phyloP scores from a whole-genome alignment of 2,888 invertebrate species.

The Microctonus brassicae region DNA sequence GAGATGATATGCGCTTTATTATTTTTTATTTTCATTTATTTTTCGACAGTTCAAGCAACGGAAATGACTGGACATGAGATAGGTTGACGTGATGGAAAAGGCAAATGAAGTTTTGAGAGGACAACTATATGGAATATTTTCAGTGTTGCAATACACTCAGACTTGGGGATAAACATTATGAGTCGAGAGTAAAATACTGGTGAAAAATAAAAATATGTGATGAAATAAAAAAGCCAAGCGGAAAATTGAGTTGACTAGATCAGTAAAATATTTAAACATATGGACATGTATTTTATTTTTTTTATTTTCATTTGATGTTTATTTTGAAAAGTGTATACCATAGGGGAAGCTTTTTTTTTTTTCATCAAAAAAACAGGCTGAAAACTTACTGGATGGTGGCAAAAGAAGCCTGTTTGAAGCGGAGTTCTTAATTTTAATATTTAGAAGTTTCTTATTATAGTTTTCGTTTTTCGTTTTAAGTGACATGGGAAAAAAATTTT shows the following conservation, averaged over 20 bases:
- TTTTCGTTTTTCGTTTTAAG: too few relatives aligned
- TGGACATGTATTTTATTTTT: not conserved
- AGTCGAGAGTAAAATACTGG: slow-evolving; percentile 8
- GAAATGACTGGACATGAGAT: slow-evolving; percentile 25
- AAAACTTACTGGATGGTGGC: too few relatives aligned
- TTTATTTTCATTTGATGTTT: too few relatives aligned
- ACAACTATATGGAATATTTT: not conserved
- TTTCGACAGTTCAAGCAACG: slow-evolving; percentile 4
- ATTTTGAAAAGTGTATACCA: too few relatives aligned
- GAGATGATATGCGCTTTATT: slow-evolving; percentile 2
- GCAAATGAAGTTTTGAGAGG: slow-evolving; percentile 5
- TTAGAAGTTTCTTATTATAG: too few relatives aligned
- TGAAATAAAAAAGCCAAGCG: not conserved
- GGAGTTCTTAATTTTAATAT: too few relatives aligned
- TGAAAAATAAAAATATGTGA: slow-evolving; percentile 9
- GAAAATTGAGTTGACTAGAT: slow-evolving; percentile 22
- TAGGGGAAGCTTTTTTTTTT: too few relatives aligned
- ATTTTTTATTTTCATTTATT: slow-evolving; percentile 12
- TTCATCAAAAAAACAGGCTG: too few relatives aligned
- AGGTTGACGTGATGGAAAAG: slow-evolving; percentile 8
- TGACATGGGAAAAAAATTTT: too few relatives aligned
- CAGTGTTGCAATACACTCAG: slow-evolving; percentile 5
- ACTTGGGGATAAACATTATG: not conserved
- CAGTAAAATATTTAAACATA: not conserved
- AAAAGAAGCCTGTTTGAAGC: too few relatives aligned